phyloP scores from a whole-genome alignment of 2,113 vertebrate species.

The Rhombomys opimus region DNA sequence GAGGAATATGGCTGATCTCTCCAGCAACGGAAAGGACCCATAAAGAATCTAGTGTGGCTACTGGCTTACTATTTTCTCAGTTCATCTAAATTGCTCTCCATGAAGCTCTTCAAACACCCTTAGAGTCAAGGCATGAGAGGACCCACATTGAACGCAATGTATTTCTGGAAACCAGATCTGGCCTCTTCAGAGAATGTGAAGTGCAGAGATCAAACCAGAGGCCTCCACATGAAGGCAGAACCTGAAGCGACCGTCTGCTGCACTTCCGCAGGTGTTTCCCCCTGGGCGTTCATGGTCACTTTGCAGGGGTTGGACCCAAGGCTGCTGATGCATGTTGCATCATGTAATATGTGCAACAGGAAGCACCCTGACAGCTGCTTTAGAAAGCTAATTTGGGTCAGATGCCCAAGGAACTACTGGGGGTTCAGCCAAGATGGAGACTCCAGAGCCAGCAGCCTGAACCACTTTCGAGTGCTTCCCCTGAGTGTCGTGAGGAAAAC shows the following conservation, averaged over 20 bases:
- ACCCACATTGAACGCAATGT: not conserved
- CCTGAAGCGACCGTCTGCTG: not conserved
- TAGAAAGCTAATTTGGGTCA: not conserved
- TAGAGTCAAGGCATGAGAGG: not conserved
- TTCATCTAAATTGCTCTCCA: not conserved
- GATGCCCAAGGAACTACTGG: too few species aligned
- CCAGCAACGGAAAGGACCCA: not conserved
- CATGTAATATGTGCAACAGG: not conserved
- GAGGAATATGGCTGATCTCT: not conserved
- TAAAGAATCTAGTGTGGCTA: not conserved
- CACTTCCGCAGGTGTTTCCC: accelerated
- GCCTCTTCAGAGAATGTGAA: not conserved
- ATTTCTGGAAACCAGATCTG: not conserved
- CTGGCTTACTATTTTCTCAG: not conserved
- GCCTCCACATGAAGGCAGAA: not conserved
- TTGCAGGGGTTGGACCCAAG: not conserved
- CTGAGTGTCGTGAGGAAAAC: not conserved
- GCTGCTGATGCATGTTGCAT: not conserved
- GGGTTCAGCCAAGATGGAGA: not conserved
- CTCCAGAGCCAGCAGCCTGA: too few species aligned
- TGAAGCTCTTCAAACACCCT: not conserved
- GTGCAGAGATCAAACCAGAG: not conserved
- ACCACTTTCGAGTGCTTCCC: not conserved
- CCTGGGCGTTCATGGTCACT: not conserved
- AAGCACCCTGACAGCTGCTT: not conserved